phyloP scores from a whole-genome alignment of 2,888 invertebrate genomes.

The Coleophora flavipennella region DNA sequence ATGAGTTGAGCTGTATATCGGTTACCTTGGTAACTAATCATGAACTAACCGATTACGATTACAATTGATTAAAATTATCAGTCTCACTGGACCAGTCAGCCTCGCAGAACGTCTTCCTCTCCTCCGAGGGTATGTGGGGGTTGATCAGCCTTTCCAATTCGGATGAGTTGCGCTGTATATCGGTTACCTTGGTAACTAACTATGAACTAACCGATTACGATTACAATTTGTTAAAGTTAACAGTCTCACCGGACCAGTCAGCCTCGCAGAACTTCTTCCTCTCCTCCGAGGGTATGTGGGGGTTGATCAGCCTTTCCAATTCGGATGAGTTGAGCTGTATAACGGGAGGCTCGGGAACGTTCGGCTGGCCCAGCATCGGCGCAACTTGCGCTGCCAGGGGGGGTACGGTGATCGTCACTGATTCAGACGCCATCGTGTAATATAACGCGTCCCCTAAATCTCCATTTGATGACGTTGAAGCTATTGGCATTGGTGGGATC shows the following conservation, averaged over 20 bases:
- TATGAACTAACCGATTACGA: background rate
- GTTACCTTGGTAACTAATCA: no score
- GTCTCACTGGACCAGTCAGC: no score
- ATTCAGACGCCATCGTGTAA: constrained; percentile 11
- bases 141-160: no score
- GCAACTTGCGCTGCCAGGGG: constrained; percentile 16
- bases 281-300: constrained; percentile 24
- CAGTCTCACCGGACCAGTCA: constrained; percentile 21
- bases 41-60: no score
- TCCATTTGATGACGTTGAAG: constrained; percentile 3
- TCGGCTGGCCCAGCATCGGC: constrained; percentile 21
- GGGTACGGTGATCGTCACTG: constrained; percentile 4
- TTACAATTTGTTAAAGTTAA: background rate
- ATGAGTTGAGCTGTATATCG: no score
- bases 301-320: constrained; percentile 30
- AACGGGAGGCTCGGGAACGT: constrained; percentile 28
- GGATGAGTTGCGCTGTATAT: no score
- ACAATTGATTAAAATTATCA: no score
- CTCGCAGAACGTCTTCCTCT: no score
- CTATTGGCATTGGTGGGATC: constrained; percentile 15
- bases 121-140: no score
- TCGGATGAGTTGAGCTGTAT: constrained; percentile 41
- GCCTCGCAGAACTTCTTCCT: constrained; percentile 18
- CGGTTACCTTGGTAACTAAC: no score
- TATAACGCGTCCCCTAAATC: constrained; percentile 26